These are phyloP conservation scores for Kryphioiulus occultus DNA, from an alignment of 2,888 invertebrate genomes.

Conservation along the genomic window DNA sequence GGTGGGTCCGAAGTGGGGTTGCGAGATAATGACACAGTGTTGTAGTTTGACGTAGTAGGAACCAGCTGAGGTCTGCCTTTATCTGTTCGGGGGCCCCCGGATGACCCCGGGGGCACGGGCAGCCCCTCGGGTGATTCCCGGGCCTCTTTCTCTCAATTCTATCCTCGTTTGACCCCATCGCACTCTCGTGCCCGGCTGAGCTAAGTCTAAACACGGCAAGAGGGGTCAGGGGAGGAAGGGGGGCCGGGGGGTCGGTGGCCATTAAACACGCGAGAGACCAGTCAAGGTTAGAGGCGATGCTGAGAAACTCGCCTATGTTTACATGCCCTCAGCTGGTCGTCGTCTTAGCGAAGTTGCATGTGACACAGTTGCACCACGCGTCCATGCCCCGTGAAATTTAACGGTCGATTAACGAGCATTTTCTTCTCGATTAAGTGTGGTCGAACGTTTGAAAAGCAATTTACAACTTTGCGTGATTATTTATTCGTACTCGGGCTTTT, in stretches of 20 bases:
- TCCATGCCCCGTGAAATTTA: too few species aligned
- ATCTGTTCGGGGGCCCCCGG: conserved; percentile 6
- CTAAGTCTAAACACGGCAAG: conserved; percentile 9
- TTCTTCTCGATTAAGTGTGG: too few species aligned
- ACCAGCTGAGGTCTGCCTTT: not conserved
- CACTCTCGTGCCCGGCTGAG: conserved; percentile 17
- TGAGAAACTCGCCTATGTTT: not conserved
- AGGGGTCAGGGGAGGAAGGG: not conserved
- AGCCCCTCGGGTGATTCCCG: not conserved
- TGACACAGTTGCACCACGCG: too few species aligned
- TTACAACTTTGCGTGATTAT: too few species aligned
- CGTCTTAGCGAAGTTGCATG: too few species aligned
- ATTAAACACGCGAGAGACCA: conserved; percentile 7
- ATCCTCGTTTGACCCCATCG: conserved; percentile 20
- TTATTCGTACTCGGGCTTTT: too few species aligned
- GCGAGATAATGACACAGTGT: conserved; percentile 13
- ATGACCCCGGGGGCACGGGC: conserved; percentile 13
- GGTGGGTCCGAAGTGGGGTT: not conserved
- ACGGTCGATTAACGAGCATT: too few species aligned
- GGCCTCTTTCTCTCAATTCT: not conserved
- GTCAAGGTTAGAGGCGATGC: conserved; percentile 10
- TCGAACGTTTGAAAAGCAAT: too few species aligned
- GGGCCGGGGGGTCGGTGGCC: conserved; percentile 11
- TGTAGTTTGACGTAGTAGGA: not conserved
- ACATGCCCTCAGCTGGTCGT: conserved; percentile 14